These are phyloP conservation scores for Nephila pilipes DNA, from an alignment of 1,140 invertebrate species.

Conservation along the genomic window DNA sequence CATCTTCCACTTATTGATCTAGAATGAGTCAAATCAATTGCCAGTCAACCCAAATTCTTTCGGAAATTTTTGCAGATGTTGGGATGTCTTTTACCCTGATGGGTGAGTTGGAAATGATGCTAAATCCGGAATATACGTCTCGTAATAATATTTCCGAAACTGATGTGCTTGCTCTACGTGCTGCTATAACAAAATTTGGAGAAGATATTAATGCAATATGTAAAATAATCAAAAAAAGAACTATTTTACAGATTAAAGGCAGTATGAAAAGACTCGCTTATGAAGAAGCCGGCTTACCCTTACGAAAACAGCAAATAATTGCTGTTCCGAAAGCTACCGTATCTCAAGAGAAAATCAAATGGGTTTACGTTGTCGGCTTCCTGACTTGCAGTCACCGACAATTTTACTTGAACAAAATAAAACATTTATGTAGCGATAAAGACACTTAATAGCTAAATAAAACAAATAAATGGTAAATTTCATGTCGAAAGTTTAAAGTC, in stretches of 20 bases:
- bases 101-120: conserved; percentile 61
- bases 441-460: too few relatives aligned
- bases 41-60: conserved; percentile 52
- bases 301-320: conserved; percentile 61
- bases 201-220: conserved; percentile 66
- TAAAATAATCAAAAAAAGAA: conserved; percentile 59
- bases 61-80: conserved; percentile 67
- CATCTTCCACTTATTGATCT: not conserved
- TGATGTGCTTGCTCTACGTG: conserved; percentile 23
- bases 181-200: conserved; percentile 48
- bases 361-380: too few relatives aligned
- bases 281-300: conserved; percentile 70
- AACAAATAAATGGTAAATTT: too few relatives aligned
- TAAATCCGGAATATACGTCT: conserved; percentile 57
- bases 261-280: conserved; percentile 74
- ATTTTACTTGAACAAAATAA: too few relatives aligned
- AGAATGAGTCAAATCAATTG: conserved; percentile 56
- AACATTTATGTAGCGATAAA: too few relatives aligned
- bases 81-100: conserved; percentile 49
- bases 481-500: too few relatives aligned
- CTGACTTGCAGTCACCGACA: too few relatives aligned
- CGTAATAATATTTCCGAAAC: conserved; percentile 32
- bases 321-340: conserved; percentile 40
- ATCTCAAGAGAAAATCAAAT: conserved; percentile 69
- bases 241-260: conserved; percentile 64